phyloP scores from a whole-genome alignment of 2,797 vertebrate genomes.

The Anguilla anguilla region DNA sequence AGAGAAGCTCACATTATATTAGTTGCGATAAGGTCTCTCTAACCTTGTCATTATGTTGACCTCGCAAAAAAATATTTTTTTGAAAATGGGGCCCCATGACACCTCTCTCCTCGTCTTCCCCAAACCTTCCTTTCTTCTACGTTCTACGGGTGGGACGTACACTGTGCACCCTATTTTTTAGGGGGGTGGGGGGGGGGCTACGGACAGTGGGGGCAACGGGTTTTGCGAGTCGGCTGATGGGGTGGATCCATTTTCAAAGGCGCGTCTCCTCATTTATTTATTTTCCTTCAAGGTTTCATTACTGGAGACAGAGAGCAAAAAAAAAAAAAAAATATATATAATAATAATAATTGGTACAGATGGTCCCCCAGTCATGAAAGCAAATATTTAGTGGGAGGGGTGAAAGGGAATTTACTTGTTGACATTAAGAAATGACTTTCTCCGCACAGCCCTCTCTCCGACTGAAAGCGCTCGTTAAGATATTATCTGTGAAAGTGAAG shows the following conservation, averaged over 20 bases:
- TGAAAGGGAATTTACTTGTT: conserved; percentile 53
- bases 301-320: neutral
- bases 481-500: conserved; percentile 15
- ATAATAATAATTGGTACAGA: conserved; percentile 45
- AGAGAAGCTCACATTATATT: neutral
- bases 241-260: conserved; percentile 20
- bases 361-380: conserved; percentile 61
- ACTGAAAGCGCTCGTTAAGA: conserved; percentile 13
- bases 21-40: neutral
- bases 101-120: neutral
- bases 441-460: conserved; percentile 1
- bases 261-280: conserved; percentile 17
- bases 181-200: neutral
- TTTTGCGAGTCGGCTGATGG: neutral
- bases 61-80: neutral
- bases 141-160: neutral
- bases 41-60: neutral
- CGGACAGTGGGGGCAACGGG: neutral
- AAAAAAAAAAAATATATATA: conserved; percentile 29
- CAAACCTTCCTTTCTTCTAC: neutral
- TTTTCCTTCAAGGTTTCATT: conserved; percentile 12
- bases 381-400: conserved; percentile 52
- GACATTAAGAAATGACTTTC: conserved; percentile 60
- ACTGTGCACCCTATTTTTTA: neutral
- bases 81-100: neutral